phyloP scores from a whole-genome alignment of 2,113 vertebrate genomes.

The Vidua chalybeata region DNA sequence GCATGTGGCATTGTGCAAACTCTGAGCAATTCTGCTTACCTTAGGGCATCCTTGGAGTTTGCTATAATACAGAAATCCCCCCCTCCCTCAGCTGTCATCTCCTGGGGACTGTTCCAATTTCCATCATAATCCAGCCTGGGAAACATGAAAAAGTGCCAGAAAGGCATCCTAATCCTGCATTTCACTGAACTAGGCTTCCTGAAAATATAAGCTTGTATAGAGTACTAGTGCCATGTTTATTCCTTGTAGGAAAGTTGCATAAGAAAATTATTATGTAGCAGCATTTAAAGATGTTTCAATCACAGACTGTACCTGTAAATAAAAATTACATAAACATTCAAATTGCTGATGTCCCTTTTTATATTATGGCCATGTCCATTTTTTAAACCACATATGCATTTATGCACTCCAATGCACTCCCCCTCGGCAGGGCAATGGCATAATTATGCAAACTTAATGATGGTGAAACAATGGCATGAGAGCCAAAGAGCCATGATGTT shows the following conservation, averaged over 20 bases:
- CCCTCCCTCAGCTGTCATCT: neutral
- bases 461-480: neutral
- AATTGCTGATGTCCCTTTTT: neutral
- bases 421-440: rapidly evolving
- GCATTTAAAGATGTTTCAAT: neutral
- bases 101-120: neutral
- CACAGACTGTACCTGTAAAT: neutral
- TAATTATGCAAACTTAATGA: constrained; percentile 37
- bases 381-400: neutral
- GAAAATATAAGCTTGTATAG: neutral
- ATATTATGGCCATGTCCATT: rapidly evolving
- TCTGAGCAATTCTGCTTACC: constrained; percentile 1
- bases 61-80: neutral
- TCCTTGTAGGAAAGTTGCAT: neutral
- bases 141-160: constrained; percentile 3
- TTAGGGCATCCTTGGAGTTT: constrained; percentile 29
- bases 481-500: neutral
- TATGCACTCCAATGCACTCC: neutral
- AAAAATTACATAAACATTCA: neutral
- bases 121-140: neutral
- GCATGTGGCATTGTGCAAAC: neutral
- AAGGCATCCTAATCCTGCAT: neutral
- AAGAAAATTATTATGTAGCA: neutral
- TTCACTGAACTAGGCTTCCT: neutral
- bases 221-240: neutral